Percentiles rank a stretch among this genome's conserved stretches.
Conservation (phyloP, 1,140 invertebrate genomes). For the Aphis gossypii region DNA sequence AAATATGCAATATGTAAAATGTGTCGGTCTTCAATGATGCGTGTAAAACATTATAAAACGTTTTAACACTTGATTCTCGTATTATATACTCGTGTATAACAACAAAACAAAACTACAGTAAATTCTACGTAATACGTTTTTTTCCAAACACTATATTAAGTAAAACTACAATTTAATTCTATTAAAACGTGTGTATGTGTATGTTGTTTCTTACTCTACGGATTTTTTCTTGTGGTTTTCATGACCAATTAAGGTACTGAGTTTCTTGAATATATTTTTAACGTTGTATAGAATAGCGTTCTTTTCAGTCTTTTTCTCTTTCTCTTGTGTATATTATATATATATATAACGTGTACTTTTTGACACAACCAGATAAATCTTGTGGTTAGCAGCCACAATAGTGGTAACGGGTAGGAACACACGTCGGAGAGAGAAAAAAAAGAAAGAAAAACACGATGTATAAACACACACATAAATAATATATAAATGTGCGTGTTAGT, state of each 20-base stretch:
- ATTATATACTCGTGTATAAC: too few species aligned
- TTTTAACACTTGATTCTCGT: background rate
- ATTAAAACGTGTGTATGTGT: background rate
- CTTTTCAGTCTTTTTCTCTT: background rate
- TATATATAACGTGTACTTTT: background rate
- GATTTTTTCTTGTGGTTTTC: background rate
- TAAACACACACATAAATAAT: background rate
- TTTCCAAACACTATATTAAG: background rate
- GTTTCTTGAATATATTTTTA: background rate
- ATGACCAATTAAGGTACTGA: background rate
- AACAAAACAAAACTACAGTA: background rate
- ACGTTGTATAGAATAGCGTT: background rate
- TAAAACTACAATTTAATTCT: background rate
- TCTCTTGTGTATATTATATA: background rate
- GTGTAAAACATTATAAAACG: background rate
- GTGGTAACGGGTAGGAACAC: background rate
- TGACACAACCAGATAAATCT: conserved; percentile 16
- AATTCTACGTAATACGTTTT: background rate
- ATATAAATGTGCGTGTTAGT: background rate
- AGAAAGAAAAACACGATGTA: conserved; percentile 14
- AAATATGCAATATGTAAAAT: background rate
- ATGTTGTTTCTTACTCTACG: background rate
- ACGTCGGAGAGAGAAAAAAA: background rate
- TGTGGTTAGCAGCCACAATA: background rate
- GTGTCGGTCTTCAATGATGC: background rate